Conservation (phyloP, 2,888 invertebrate species). For the Callosobruchus maculatus region DNA sequence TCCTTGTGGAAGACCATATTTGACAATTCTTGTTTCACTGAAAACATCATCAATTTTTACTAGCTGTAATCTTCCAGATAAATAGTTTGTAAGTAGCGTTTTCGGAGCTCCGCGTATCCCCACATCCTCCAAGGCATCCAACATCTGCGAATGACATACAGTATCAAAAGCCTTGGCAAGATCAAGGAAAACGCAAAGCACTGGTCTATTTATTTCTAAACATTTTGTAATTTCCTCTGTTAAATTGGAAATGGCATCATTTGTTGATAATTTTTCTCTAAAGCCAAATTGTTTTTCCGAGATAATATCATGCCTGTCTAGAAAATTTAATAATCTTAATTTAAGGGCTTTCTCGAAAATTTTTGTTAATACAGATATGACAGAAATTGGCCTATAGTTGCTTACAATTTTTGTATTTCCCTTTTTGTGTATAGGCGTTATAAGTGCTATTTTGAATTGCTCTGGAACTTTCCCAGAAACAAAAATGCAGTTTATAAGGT, state of each 20-base stretch:
- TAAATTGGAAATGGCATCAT: neutral
- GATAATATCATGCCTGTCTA: constrained; percentile 2
- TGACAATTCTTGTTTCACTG: neutral
- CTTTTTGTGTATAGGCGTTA: constrained; percentile 5
- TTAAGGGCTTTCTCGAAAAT: constrained; percentile 6
- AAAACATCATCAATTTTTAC: neutral
- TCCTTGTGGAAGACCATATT: constrained; percentile 6
- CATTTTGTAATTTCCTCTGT: neutral
- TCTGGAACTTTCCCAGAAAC: constrained; percentile 1
- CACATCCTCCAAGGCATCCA: constrained; percentile 2
- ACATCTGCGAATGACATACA: neutral
- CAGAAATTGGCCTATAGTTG: constrained; percentile 10
- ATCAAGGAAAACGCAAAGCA: constrained; percentile 4
- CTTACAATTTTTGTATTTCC: constrained; percentile 2
- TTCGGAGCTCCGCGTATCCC: neutral
- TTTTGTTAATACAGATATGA: constrained; percentile 4
- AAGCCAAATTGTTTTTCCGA: constrained; percentile 9
- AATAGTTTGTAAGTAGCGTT: neutral
- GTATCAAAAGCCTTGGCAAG: constrained; percentile 7
- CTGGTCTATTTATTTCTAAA: neutral
- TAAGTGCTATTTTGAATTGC: constrained; percentile 1
- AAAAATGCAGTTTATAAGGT: constrained; percentile 3
- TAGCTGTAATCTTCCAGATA: too few species aligned
- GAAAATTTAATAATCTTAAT: constrained; percentile 2
- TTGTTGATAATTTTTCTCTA: neutral